Evolutionary conservation across 2,888 invertebrate species (phyloP).

Genomic region (Eristalinus aeneus): DNA sequence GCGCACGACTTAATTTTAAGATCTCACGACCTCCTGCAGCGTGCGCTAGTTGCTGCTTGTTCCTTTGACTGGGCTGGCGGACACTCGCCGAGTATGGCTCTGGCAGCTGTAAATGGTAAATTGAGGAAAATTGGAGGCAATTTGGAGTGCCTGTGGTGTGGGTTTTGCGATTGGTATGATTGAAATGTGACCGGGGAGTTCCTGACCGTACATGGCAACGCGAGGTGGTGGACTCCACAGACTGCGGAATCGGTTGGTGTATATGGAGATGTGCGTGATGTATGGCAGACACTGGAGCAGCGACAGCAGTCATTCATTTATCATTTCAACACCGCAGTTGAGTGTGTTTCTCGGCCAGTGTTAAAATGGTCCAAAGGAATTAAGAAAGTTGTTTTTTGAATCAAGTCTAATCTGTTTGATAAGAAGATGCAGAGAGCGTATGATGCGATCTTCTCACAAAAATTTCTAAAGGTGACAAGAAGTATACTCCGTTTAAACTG

Average conservation of each 20-base stretch:
- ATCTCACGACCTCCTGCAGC: slow-evolving; percentile 49
- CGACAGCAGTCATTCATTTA: neutral
- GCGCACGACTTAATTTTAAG: slow-evolving; percentile 59
- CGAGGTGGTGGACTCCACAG: neutral
- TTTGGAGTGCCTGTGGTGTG: slow-evolving; percentile 8
- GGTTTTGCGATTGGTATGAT: slow-evolving; percentile 16
- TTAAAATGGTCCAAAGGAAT: too few relatives aligned
- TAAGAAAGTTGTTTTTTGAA: too few relatives aligned
- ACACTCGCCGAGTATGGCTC: slow-evolving; percentile 24
- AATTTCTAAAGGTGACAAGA: too few relatives aligned
- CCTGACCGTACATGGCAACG: neutral
- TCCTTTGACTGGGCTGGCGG: neutral
- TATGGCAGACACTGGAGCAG: neutral
- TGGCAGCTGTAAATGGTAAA: slow-evolving; percentile 33
- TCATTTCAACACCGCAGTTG: neutral
- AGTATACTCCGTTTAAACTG: too few relatives aligned
- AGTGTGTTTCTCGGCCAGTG: neutral
- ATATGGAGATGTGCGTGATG: neutral
- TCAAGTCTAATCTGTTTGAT: too few relatives aligned
- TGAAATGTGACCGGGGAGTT: slow-evolving; percentile 17
- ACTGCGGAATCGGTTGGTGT: neutral
- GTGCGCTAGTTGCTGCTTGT: neutral
- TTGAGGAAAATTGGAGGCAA: slow-evolving; percentile 53
- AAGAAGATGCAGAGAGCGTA: too few relatives aligned
- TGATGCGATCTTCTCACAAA: too few relatives aligned